Conservation (phyloP, 2,888 invertebrate species). For the Cartodere bifasciata region DNA sequence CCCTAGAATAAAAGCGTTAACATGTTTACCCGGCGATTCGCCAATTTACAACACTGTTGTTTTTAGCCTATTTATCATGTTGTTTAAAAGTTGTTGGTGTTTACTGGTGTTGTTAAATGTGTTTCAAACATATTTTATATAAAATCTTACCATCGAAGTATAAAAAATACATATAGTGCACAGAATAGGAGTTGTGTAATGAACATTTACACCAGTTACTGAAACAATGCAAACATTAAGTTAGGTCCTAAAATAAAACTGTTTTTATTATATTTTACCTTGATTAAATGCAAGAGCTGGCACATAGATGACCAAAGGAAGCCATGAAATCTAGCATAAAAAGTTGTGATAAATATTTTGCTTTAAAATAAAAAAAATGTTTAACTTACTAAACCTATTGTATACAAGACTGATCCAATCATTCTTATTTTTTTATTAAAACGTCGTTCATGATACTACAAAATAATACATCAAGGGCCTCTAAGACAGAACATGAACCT, state of each 20-base stretch:
- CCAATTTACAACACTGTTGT: no score
- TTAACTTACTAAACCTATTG: constrained; percentile 53
- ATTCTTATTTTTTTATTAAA: constrained; percentile 56
- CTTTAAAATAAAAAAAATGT: constrained; percentile 1
- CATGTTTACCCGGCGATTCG: no score
- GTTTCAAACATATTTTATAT: no score
- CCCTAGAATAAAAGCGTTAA: no score
- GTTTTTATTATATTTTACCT: constrained; percentile 48
- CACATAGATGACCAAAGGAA: constrained; percentile 67
- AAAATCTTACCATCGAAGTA: constrained; percentile 59
- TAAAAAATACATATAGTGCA: constrained; percentile 78
- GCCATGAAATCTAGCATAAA: constrained; percentile 53
- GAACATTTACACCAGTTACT: constrained; percentile 77
- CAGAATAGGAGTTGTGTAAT: constrained; percentile 68
- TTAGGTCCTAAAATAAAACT: constrained; percentile 2
- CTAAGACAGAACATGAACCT: constrained; percentile 1
- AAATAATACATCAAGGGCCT: no score
- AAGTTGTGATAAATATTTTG: constrained; percentile 2
- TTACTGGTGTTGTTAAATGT: no score
- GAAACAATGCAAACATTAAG: constrained; percentile 18
- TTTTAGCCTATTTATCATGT: no score
- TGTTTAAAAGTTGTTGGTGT: no score
- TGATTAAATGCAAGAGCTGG: constrained; percentile 70
- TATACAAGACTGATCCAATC: constrained; percentile 57
- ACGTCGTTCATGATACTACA: constrained; percentile 58